phyloP scores from a whole-genome alignment of 1,140 invertebrate genomes.

The Pseudomyrmex sp. region DNA sequence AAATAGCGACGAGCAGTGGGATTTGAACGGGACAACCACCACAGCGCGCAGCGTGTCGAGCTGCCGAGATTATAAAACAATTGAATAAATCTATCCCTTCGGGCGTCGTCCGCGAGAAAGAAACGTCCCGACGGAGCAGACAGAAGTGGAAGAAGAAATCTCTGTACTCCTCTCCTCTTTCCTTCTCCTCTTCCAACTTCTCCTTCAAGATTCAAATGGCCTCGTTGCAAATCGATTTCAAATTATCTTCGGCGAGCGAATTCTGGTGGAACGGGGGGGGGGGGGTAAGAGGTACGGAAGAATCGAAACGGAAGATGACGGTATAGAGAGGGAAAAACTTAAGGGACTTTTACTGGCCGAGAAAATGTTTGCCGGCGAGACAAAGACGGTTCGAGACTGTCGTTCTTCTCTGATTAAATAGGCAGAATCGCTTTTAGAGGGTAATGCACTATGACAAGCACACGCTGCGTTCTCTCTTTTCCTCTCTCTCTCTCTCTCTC shows the following conservation, averaged over 20 bases:
- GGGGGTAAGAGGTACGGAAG: conserved; percentile 54
- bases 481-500: too few species aligned
- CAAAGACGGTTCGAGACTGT: conserved; percentile 45
- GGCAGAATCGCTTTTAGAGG: conserved; percentile 14
- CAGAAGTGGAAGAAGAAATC: conserved; percentile 55
- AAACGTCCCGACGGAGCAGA: conserved; percentile 9
- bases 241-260: conserved; percentile 77
- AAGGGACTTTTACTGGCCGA: conserved; percentile 53
- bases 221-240: conserved; percentile 80
- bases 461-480: background rate
- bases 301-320: conserved; percentile 18
- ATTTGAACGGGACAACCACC: background rate
- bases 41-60: conserved; percentile 41
- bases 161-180: conserved; percentile 25
- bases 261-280: conserved; percentile 59
- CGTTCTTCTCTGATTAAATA: conserved; percentile 47
- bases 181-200: conserved; percentile 35
- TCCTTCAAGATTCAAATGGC: conserved; percentile 74
- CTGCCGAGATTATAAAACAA: conserved; percentile 70
- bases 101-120: conserved; percentile 3
- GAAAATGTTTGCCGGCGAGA: conserved; percentile 54
- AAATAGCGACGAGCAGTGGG: background rate
- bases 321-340: conserved; percentile 19
- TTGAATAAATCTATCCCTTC: conserved; percentile 55
- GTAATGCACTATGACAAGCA: conserved; percentile 15